Base-by-base conservation (phyloP, 2,113 vertebrate genomes). In the Albula goreensis region DNA sequence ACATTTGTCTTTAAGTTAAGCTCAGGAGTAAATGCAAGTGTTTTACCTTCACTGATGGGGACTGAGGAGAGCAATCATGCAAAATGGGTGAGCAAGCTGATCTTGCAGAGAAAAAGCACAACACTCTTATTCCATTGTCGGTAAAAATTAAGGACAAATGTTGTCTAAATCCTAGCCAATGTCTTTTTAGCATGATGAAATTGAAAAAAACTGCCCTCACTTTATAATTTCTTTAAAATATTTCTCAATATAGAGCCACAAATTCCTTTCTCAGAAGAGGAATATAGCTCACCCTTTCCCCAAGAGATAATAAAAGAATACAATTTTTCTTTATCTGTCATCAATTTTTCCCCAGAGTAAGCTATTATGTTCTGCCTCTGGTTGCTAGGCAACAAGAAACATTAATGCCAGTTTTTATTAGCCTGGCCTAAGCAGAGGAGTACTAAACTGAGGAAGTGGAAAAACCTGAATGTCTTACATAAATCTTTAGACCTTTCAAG, bases 401-500 rank as follows among this genome's bases (percentile, higher is more conserved):
- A 99, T 99, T 99, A 99, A 99, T 99, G 99, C 97, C 97, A 96
- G 96, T 97, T 99, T 99, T 99, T 99, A 99, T 99, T 99, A 99
- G 98, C 97, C 97, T 96, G 97, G 97, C 98, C 98, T 98, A 97
- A 97, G 96, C 97, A 97, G 96, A 95, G 95, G 96, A 97, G 97
- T 96, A 97, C 97, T 98, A 98, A 98, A 99, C 98, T 97, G 97
- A 98, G 97, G 97, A 99, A 99, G 98, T 98, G 97, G 97, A 97
- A 93, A 97, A 98, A 98, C 98, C 98, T 98, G 98, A 99, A 98
- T 98, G 97, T 97, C 97, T 98, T 99, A 99, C 97, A 99, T 99
- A 99, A 99, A 99, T 99, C 97, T 99, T 96, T 96, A 97, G 97
- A 98, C 97, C 97, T 98, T 97, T 97, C 95, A 97, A 96, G 96